phyloP scores from a whole-genome alignment of 2,113 vertebrate genomes.

The Oryzias curvinotus region DNA sequence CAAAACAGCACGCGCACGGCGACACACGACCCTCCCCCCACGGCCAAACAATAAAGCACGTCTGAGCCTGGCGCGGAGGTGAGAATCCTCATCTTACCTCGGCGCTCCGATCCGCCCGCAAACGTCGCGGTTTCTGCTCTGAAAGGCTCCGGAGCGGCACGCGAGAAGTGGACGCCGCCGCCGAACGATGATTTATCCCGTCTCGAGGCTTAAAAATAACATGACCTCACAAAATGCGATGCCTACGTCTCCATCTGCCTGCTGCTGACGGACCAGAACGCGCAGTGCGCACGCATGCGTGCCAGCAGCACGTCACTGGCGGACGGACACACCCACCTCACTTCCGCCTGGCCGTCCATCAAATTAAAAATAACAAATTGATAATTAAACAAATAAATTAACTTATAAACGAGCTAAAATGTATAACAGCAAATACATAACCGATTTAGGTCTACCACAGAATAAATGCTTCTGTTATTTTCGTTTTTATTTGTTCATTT shows the following conservation, averaged over 20 bases:
- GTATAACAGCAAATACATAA: too few relatives aligned
- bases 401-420: too few relatives aligned
- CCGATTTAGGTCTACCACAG: too few relatives aligned
- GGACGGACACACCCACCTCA: slow-evolving; percentile 67
- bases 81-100: slow-evolving; percentile 72
- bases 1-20: slow-evolving; percentile 35
- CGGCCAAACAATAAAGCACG: slow-evolving; percentile 75
- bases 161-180: slow-evolving; percentile 37
- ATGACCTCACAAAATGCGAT: slow-evolving; percentile 74
- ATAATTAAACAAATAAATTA: too few relatives aligned
- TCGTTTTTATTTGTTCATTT: too few relatives aligned
- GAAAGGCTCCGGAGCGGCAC: slow-evolving; percentile 26
- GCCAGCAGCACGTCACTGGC: slow-evolving; percentile 67
- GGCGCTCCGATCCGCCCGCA: slow-evolving; percentile 28
- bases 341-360: slow-evolving; percentile 32
- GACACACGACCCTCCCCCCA: slow-evolving; percentile 75
- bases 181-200: slow-evolving; percentile 58
- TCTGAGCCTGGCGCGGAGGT: slow-evolving; percentile 44
- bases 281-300: slow-evolving; percentile 72
- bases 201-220: slow-evolving; percentile 70
- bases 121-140: slow-evolving; percentile 26
- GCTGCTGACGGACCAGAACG: slow-evolving; percentile 75
- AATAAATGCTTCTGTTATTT: too few relatives aligned
- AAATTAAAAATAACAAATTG: too few relatives aligned
- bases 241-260: slow-evolving; percentile 72